Evolutionary conservation across 2,888 invertebrate species (phyloP), one percentile per base, ranked within the genome.

Genomic region (Ischnus inquisitorius): DNA sequence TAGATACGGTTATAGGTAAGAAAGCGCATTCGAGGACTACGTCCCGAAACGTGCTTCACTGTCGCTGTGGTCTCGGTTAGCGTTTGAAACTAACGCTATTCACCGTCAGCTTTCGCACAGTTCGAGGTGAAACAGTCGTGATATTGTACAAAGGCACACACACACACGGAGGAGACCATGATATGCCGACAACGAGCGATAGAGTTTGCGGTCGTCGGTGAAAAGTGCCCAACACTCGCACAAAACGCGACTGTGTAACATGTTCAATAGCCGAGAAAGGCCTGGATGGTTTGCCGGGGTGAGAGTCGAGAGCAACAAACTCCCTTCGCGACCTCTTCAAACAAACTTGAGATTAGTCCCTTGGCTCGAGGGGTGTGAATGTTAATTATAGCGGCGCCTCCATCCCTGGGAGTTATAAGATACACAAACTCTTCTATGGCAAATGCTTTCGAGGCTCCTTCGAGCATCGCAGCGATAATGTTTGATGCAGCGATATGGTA

Each of bases 291-390:
- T 19, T 46, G 4, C 60, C n/a, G 25, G 28, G 78, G 39, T 57
- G 74, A 69, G 57, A 64, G 48, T 62, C 62, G 34, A 51, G 64
- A 74, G 81, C 77, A 77, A 80, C 83, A 69, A 75, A 78, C 84
- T 81, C 74, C 84, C 74, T 84, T 78, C 41, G 74, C 64, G 68
- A 39, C 81, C 81, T 81, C 78, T 75, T 78, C 54, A 84, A 84
- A 81, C 65, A 84, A 84, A 81, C 81, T 84, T 65, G 65, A 81
- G 84, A 84, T 81, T 71, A 75, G 78, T 65, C 68, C 78, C 69
- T 69, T 41, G 16, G 48, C 57, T 78, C 68, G 65, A 65, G 78
- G 84, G 51, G n/a, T n/a, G n/a, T 81, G 25, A 57, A 46, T 74
- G 81, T 84, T 84, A 81, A 84, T 81, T 81, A 81, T 77, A 64